A percentile compares a stretch with the other conserved stretches of the same genome.
These are phyloP conservation scores for Hydractinia echinata DNA, from an alignment of 30 jellyfish, hydroid and myxozoan genomes.

Conservation along the genomic window DNA sequence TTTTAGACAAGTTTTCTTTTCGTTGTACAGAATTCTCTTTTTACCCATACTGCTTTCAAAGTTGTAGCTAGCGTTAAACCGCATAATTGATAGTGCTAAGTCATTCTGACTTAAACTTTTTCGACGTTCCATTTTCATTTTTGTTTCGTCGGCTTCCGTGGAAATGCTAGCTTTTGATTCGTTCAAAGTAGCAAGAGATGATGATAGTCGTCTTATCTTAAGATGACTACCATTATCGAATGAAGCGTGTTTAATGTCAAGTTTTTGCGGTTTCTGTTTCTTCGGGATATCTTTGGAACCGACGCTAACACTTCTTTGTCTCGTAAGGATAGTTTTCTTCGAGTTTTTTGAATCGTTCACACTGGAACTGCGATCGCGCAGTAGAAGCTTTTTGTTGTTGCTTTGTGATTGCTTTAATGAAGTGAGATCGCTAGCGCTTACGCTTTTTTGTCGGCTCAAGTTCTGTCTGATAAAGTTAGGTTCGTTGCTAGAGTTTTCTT, in stretches of 20 bases:
- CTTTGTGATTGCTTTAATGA: not conserved
- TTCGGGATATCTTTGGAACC: not conserved
- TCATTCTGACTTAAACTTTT: slow-evolving; percentile 17
- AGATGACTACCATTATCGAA: not conserved
- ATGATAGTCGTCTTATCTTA: not conserved
- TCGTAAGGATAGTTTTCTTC: not conserved
- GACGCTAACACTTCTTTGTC: not conserved
- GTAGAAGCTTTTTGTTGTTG: not conserved
- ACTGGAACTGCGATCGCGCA: slow-evolving; percentile 25
- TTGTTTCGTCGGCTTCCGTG: not conserved
- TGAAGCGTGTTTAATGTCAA: slow-evolving; percentile 33
- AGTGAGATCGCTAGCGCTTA: slow-evolving; percentile 28
- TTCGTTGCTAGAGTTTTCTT: not conserved
- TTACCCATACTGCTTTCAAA: not conserved
- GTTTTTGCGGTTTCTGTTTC: slow-evolving; percentile 16
- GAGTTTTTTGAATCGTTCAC: not conserved
- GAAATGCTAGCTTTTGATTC: not conserved
- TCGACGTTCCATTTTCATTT: not conserved
- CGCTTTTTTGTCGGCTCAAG: slow-evolving; percentile 12
- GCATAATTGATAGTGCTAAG: not conserved
- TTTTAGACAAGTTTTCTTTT: not conserved
- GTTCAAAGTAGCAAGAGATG: slow-evolving; percentile 1
- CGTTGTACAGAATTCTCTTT: not conserved
- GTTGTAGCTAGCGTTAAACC: not conserved
- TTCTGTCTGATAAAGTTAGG: not conserved